Evolutionary conservation across 2,888 invertebrate species (phyloP).

Genomic region (Zele albiditarsus): DNA sequence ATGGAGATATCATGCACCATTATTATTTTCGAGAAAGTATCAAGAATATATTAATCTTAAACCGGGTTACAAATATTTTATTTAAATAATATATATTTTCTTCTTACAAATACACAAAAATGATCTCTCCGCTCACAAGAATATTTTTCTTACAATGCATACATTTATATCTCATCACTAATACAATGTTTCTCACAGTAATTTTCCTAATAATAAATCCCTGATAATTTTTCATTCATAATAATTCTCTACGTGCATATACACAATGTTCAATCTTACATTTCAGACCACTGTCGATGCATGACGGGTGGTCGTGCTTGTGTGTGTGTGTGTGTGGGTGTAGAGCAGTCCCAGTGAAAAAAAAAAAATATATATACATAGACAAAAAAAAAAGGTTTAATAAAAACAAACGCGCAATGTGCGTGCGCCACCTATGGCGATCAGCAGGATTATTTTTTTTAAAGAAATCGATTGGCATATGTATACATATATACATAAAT

Average conservation of each 20-base stretch:
- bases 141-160: too few relatives aligned
- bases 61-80: too few relatives aligned
- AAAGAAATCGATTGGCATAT: slow-evolving; percentile 40
- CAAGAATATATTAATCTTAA: too few relatives aligned
- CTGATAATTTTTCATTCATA: too few relatives aligned
- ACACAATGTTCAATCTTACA: background rate
- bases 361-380: background rate
- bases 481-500: background rate
- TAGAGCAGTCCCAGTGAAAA: background rate
- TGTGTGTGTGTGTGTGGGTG: slow-evolving; percentile 52
- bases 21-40: too few relatives aligned
- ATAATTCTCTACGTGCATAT: background rate
- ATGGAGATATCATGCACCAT: too few relatives aligned
- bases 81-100: too few relatives aligned
- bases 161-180: too few relatives aligned
- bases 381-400: slow-evolving; percentile 9
- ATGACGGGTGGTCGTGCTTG: slow-evolving; percentile 53
- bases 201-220: too few relatives aligned
- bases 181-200: too few relatives aligned
- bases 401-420: slow-evolving; percentile 57
- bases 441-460: slow-evolving; percentile 58
- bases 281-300: slow-evolving; percentile 45
- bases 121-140: too few relatives aligned
- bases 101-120: too few relatives aligned
- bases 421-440: slow-evolving; percentile 53